Evolutionary conservation across 2,113 vertebrate species (phyloP).

Genomic region (Pterocles burchelli): DNA sequence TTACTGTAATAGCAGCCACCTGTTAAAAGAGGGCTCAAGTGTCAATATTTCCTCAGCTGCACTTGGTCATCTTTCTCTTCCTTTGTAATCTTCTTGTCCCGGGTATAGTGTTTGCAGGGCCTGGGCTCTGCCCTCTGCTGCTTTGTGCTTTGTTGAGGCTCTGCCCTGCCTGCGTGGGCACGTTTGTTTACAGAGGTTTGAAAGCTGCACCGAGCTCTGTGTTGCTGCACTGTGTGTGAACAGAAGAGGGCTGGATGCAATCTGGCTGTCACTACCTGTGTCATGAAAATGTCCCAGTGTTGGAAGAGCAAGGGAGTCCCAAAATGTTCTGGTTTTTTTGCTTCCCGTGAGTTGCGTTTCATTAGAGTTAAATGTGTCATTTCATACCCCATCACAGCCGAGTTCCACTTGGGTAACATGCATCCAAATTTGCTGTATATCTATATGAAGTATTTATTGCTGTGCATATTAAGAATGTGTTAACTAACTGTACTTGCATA

Average conservation of each 20-base stretch:
- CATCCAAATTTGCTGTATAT: background rate
- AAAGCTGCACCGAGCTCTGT: background rate
- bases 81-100: background rate
- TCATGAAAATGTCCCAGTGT: background rate
- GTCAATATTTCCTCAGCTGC: background rate
- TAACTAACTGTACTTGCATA: constrained; percentile 26
- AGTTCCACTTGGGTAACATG: background rate
- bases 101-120: fast-evolving
- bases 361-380: constrained; percentile 30
- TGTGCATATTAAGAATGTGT: background rate
- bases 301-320: background rate
- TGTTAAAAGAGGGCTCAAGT: background rate
- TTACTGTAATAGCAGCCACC: background rate
- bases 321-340: background rate
- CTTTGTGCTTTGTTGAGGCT: background rate
- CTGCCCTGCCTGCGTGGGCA: background rate
- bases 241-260: background rate
- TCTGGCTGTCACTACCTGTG: fast-evolving
- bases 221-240: background rate
- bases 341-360: background rate
- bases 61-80: background rate
- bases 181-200: background rate
- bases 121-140: background rate
- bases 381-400: background rate
- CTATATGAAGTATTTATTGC: background rate